Evolutionary conservation across 2,797 vertebrate species (phyloP).

Genomic region (Malacoraja senta): DNA sequence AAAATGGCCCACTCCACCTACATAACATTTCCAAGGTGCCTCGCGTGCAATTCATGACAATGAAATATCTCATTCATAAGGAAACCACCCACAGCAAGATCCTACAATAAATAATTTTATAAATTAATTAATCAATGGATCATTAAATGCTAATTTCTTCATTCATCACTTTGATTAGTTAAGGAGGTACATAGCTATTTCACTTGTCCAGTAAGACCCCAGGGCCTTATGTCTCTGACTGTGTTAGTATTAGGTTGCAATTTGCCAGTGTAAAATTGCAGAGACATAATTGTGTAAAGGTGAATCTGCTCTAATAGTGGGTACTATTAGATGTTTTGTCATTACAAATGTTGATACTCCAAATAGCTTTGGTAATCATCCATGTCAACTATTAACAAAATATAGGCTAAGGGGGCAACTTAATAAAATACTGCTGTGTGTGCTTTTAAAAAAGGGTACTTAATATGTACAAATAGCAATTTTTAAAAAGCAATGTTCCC

Average conservation of each 20-base stretch:
- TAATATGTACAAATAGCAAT: neutral
- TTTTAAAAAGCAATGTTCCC: neutral
- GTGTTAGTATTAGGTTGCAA: neutral
- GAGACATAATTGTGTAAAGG: neutral
- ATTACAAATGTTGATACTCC: too few relatives aligned
- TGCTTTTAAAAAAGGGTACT: neutral
- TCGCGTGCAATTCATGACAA: neutral
- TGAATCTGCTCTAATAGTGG: neutral
- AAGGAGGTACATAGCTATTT: too few relatives aligned
- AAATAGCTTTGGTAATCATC: neutral
- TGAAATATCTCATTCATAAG: neutral
- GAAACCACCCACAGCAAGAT: neutral
- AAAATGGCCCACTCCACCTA: too few relatives aligned
- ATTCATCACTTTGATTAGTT: too few relatives aligned
- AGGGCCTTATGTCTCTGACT: too few relatives aligned
- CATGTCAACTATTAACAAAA: neutral
- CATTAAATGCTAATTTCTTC: too few relatives aligned
- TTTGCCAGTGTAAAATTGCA: neutral
- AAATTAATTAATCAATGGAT: neutral
- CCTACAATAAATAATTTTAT: neutral
- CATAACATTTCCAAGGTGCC: neutral
- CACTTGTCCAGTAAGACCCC: too few relatives aligned
- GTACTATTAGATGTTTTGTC: neutral
- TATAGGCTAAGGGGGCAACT: neutral
- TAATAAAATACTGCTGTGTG: neutral